Evolutionary conservation across 2,113 vertebrate genomes (phyloP), one percentile per base, ranked within the genome.

Genomic region (Nothocercus julius): DNA sequence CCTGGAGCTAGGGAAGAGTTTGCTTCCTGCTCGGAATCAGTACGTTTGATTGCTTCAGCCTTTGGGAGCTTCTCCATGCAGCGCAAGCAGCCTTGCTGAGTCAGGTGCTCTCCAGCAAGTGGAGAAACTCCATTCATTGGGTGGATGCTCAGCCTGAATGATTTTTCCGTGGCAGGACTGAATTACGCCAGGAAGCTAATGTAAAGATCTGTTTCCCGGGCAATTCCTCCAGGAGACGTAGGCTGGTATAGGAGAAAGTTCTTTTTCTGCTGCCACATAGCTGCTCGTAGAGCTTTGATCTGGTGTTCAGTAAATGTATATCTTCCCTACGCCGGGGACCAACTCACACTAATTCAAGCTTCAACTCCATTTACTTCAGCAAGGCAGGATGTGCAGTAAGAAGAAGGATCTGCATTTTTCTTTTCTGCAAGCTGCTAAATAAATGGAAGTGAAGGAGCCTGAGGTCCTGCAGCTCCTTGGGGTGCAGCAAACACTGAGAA

Each of bases 91-190:
- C 30, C 5, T 18, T 2, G 6, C 58, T 6, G 0, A 2, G 2
- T 17, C 4, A 18, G 34, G 45, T 2, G 2, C 56, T 24, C 44
- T 70, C 64, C 56, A 70, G 61, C 17, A 3, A 0, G 0, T 36
- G 82, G 28, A 69, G 63, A 25, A 76, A 34, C 84, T 80, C 61
- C 63, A 70, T 27, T 45, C 30, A 17, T 53, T 20, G 44, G 56
- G 9, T 3, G 44, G 66, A 85, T 36, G 82, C 90, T 61, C 34
- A 2, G 3, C 8, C 45, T 2, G 5, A n/a, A 53, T 67, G 79
- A 64, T 77, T 91, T 88, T 88, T 89, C 75, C 5, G 0, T 53
- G 38, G 82, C n/a, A 17, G 47, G 59, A 45, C 51, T 8, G 0
- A 51, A 36, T 80, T 62, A 20, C 11, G 5, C 6, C 4, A 3